Evolutionary conservation across 1,140 invertebrate species (phyloP).

Genomic region (Leucophenga varia): DNA sequence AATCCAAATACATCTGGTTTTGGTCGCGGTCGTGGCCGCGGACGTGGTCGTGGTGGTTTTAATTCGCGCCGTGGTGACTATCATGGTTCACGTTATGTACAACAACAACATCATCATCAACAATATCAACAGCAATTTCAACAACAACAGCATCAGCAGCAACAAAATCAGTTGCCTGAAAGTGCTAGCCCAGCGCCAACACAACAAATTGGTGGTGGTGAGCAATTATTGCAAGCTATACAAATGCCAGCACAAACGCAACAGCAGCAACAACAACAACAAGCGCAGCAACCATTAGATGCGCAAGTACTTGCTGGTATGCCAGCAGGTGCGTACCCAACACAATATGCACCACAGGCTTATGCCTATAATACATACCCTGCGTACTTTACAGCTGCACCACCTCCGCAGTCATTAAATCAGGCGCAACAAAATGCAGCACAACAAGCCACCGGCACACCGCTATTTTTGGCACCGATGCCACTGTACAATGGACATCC

Average conservation of each 20-base stretch:
- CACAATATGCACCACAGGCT: conserved; percentile 31
- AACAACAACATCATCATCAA: conserved; percentile 24
- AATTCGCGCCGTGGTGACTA: conserved; percentile 38
- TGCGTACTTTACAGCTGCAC: conserved; percentile 37
- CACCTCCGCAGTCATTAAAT: conserved; percentile 25
- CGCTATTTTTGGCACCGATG: conserved; percentile 33
- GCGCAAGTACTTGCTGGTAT: conserved; percentile 29
- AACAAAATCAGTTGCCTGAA: conserved; percentile 27
- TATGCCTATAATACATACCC: conserved; percentile 39
- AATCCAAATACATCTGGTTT: conserved; percentile 22
- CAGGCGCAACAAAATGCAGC: conserved; percentile 27
- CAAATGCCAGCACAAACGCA: conserved; percentile 22
- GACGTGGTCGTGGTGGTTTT: conserved; percentile 24
- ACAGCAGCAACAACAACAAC: conserved; percentile 23
- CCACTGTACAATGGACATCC: conserved; percentile 24
- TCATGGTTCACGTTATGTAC: conserved; percentile 31
- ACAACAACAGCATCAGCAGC: conserved; percentile 16
- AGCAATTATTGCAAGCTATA: conserved; percentile 31
- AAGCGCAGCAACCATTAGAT: conserved; percentile 17
- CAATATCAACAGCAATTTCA: conserved; percentile 14
- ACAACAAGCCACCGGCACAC: conserved; percentile 40
- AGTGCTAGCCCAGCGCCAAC: conserved; percentile 18
- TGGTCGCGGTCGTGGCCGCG: conserved; percentile 24
- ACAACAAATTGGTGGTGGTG: conserved; percentile 7
- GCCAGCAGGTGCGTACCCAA: conserved; percentile 20